Conservation (phyloP, 2,797 vertebrate genomes). For the Acropternis orthonyx region DNA sequence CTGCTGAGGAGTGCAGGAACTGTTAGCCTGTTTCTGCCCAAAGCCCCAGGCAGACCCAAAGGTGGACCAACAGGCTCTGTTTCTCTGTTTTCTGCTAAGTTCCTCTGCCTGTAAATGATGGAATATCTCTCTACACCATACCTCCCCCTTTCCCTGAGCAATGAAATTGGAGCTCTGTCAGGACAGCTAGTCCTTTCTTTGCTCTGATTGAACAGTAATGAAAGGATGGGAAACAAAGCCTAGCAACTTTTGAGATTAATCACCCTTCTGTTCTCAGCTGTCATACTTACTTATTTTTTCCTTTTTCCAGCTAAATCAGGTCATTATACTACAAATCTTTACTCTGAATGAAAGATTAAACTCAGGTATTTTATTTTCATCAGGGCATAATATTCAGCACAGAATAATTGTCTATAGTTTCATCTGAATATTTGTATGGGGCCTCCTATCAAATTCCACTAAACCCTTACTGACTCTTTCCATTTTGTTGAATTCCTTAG, state of each 20-base stretch:
- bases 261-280: slow-evolving; percentile 76
- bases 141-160: slow-evolving; percentile 43
- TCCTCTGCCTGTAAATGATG: slow-evolving; percentile 73
- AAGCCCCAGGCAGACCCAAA: slow-evolving; percentile 32
- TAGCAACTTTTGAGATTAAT: slow-evolving; percentile 79
- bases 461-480: slow-evolving; percentile 71
- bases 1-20: slow-evolving; percentile 42
- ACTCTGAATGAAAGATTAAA: slow-evolving; percentile 76
- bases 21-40: slow-evolving; percentile 54
- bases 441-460: slow-evolving; percentile 74
- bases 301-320: slow-evolving; percentile 76
- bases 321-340: slow-evolving; percentile 79
- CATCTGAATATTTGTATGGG: slow-evolving; percentile 63
- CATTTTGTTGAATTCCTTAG: slow-evolving; percentile 53
- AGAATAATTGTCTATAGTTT: slow-evolving; percentile 72
- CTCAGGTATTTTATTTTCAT: slow-evolving; percentile 70
- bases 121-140: slow-evolving; percentile 68
- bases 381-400: slow-evolving; percentile 59
- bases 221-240: slow-evolving; percentile 77
- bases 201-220: slow-evolving; percentile 70
- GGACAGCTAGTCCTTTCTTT: slow-evolving; percentile 62
- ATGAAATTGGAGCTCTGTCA: slow-evolving; percentile 78
- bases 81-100: slow-evolving; percentile 58
- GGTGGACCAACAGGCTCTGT: slow-evolving; percentile 40
- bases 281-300: slow-evolving; percentile 74